These are phyloP conservation scores for Perca flavescens DNA, from an alignment of 2,113 vertebrate genomes.

Conservation along the genomic window DNA sequence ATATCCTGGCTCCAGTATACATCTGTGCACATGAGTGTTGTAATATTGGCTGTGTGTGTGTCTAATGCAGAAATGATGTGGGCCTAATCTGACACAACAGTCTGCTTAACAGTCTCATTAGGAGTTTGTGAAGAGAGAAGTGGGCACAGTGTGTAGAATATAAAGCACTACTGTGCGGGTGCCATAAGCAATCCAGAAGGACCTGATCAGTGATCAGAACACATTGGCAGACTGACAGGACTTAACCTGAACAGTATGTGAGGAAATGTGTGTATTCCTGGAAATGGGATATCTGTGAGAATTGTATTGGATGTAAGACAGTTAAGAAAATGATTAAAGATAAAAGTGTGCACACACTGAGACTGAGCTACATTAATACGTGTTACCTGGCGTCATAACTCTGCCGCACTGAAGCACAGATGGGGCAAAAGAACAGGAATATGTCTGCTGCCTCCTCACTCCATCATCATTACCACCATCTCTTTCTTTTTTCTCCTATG, in stretches of 20 bases:
- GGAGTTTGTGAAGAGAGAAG: conserved; percentile 34
- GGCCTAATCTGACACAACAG: conserved; percentile 40
- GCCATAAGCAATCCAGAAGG: conserved; percentile 36
- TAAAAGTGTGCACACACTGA: not conserved
- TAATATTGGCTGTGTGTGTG: conserved; percentile 34
- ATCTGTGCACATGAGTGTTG: conserved; percentile 22
- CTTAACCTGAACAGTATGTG: conserved; percentile 46
- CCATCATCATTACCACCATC: conserved; percentile 24
- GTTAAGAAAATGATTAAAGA: conserved; percentile 39
- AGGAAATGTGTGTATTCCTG: conserved; percentile 34
- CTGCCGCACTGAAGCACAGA: not conserved
- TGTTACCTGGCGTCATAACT: conserved; percentile 11
- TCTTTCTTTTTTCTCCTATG: conserved; percentile 13
- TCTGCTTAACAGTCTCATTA: conserved; percentile 36
- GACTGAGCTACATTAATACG: conserved; percentile 2
- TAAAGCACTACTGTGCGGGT: conserved; percentile 38
- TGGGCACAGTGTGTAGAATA: conserved; percentile 24
- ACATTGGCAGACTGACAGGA: conserved; percentile 24
- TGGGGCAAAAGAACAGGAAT: conserved; percentile 13
- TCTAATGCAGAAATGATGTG: conserved; percentile 67
- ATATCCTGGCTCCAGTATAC: conserved; percentile 5
- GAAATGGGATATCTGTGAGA: conserved; percentile 51
- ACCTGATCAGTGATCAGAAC: conserved; percentile 52
- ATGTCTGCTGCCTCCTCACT: conserved; percentile 30
- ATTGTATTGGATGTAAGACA: conserved; percentile 53